A percentile compares a stretch with the other conserved stretches of the same genome.
phyloP scores from a whole-genome alignment of 2,888 invertebrate genomes.

The Boloria selene region DNA sequence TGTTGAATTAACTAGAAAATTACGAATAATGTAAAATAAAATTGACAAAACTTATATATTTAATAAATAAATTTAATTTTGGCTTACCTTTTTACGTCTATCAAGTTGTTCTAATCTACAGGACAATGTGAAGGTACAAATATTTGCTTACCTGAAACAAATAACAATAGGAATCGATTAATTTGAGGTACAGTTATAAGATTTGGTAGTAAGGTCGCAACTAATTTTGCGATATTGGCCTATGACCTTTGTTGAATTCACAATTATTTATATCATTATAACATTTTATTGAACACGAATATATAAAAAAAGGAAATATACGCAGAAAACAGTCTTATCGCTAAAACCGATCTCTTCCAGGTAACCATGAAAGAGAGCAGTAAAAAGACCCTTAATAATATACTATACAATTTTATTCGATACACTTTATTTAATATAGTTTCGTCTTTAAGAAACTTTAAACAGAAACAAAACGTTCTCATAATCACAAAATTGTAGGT shows the following conservation, averaged over 20 bases:
- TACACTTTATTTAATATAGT: too few relatives aligned
- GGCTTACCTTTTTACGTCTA: constrained; percentile 28
- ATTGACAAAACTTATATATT: background rate
- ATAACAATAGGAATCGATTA: constrained; percentile 47
- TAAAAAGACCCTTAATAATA: too few relatives aligned
- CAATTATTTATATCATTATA: background rate
- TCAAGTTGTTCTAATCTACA: constrained; percentile 26
- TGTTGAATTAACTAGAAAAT: too few relatives aligned
- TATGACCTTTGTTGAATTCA: background rate
- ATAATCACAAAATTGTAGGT: too few relatives aligned
- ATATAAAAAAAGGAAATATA: too few relatives aligned
- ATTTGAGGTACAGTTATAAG: constrained; percentile 27
- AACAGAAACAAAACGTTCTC: too few relatives aligned
- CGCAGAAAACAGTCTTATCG: too few relatives aligned
- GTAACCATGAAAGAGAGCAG: too few relatives aligned
- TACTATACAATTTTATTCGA: too few relatives aligned
- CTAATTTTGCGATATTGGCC: constrained; percentile 1
- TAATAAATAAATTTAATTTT: background rate
- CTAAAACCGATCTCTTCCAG: too few relatives aligned
- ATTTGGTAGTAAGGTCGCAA: constrained; percentile 21
- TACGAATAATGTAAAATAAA: too few relatives aligned
- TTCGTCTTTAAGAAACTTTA: too few relatives aligned
- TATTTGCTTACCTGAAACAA: constrained; percentile 66
- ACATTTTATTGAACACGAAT: background rate
- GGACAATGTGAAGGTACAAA: constrained; percentile 30